phyloP scores from a whole-genome alignment of 2,888 invertebrate genomes.

The Aspidiotus rigidus region DNA sequence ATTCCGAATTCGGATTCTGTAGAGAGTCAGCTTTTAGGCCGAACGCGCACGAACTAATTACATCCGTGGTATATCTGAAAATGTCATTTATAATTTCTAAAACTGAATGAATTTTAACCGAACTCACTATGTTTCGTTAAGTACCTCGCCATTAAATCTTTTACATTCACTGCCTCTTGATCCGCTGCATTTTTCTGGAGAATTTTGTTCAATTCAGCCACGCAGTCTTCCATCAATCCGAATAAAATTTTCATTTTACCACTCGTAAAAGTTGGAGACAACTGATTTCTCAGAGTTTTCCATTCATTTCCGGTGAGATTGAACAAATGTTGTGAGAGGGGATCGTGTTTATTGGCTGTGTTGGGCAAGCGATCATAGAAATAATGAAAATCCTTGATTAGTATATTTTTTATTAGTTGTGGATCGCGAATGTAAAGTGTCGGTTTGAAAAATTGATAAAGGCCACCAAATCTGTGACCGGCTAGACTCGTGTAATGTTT shows the following conservation, averaged over 20 bases:
- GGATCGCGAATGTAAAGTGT: slow-evolving; percentile 45
- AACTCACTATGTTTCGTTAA: background rate
- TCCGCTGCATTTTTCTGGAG: background rate
- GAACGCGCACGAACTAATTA: slow-evolving; percentile 31
- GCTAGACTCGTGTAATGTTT: slow-evolving; percentile 19
- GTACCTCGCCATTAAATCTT: slow-evolving; percentile 23
- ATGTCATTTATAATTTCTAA: no score
- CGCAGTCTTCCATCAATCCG: slow-evolving; percentile 44
- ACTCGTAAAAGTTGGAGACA: slow-evolving; percentile 49
- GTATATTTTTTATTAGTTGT: slow-evolving; percentile 45
- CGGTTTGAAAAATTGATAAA: slow-evolving; percentile 47
- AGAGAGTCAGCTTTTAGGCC: slow-evolving; percentile 21
- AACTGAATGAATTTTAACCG: background rate
- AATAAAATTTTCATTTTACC: slow-evolving; percentile 50
- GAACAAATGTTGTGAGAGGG: slow-evolving; percentile 43
- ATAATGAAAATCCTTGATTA: slow-evolving; percentile 47
- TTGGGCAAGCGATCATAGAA: slow-evolving; percentile 46
- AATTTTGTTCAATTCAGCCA: slow-evolving; percentile 40
- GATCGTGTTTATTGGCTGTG: slow-evolving; percentile 41
- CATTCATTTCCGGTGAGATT: slow-evolving; percentile 47
- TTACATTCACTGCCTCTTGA: slow-evolving; percentile 2
- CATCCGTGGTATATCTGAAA: slow-evolving; percentile 23
- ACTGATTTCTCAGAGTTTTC: slow-evolving; percentile 47
- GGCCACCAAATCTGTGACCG: slow-evolving; percentile 42
- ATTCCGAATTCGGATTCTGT: slow-evolving; percentile 16